A percentile compares a stretch with the other conserved stretches of the same genome.
These are phyloP conservation scores for Seladonia tumulorum DNA, from an alignment of 2,888 invertebrate species.

Conservation along the genomic window DNA sequence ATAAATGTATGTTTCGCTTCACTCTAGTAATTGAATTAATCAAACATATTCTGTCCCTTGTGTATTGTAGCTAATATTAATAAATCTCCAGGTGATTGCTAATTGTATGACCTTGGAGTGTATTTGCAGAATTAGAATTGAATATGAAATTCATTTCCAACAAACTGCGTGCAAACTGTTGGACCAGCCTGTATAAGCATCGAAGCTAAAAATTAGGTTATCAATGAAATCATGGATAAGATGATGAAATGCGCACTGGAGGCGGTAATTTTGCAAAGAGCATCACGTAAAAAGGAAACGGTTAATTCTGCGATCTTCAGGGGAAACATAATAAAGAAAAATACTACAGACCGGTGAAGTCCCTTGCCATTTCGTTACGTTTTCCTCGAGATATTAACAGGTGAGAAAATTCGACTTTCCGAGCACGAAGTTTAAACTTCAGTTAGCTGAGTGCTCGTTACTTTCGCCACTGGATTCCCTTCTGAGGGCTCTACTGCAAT, in stretches of 20 bases:
- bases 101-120: no score
- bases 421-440: not conserved
- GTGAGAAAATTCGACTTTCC: slow-evolving; percentile 3
- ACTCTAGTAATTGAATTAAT: no score
- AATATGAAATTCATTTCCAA: no score
- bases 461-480: not conserved
- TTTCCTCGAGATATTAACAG: not conserved
- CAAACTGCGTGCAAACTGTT: no score
- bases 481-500: slow-evolving; percentile 5
- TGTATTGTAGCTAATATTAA: not conserved
- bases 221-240: no score
- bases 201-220: no score
- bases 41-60: not conserved
- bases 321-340: not conserved
- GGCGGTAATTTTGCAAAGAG: not conserved
- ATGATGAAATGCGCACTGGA: not conserved
- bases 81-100: no score
- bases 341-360: not conserved
- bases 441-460: not conserved
- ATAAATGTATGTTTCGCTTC: no score
- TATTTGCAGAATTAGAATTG: no score
- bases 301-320: not conserved
- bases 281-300: not conserved
- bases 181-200: no score
- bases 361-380: not conserved